Evolutionary conservation across 2,797 vertebrate species (phyloP).

Genomic region (Varecia variegata): DNA sequence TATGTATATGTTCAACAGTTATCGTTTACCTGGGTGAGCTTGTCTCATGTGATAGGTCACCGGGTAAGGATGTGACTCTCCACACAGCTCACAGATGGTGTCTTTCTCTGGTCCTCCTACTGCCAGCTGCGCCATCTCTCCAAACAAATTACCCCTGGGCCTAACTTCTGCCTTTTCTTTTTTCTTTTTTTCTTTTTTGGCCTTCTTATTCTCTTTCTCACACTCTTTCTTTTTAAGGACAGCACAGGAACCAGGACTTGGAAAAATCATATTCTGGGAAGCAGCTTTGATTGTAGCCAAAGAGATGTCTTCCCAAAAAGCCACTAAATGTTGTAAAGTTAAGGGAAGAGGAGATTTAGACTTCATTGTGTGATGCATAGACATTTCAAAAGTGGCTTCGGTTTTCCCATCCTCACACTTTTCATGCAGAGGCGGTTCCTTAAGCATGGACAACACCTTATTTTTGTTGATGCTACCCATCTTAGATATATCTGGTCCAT

Average conservation of each 20-base stretch:
- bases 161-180: slow-evolving; percentile 96
- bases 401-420: slow-evolving; percentile 96
- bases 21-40: slow-evolving; percentile 93
- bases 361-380: slow-evolving; percentile 90
- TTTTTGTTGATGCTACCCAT: slow-evolving; percentile 99
- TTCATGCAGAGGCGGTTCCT: slow-evolving; percentile 96
- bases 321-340: slow-evolving; percentile 96
- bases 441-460: slow-evolving; percentile 98
- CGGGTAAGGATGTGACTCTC: slow-evolving; percentile 98
- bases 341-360: slow-evolving; percentile 95
- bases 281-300: slow-evolving; percentile 99
- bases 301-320: slow-evolving; percentile 99
- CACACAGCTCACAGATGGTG: slow-evolving; percentile 98
- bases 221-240: slow-evolving; percentile 98
- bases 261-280: slow-evolving; percentile 99
- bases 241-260: slow-evolving; percentile 98
- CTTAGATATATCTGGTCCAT: slow-evolving; percentile 99
- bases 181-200: slow-evolving; percentile 99
- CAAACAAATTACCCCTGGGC: slow-evolving; percentile 97
- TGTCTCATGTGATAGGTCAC: slow-evolving; percentile 99
- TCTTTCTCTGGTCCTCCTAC: slow-evolving; percentile 99
- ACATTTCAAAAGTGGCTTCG: slow-evolving; percentile 91
- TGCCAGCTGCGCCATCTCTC: slow-evolving; percentile 98
- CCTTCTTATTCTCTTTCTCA: slow-evolving; percentile 96
- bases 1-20: fast-evolving